A percentile compares a stretch with the other conserved stretches of the same genome.
Conservation (phyloP, 2,797 vertebrate species). For the Columba guinea region DNA sequence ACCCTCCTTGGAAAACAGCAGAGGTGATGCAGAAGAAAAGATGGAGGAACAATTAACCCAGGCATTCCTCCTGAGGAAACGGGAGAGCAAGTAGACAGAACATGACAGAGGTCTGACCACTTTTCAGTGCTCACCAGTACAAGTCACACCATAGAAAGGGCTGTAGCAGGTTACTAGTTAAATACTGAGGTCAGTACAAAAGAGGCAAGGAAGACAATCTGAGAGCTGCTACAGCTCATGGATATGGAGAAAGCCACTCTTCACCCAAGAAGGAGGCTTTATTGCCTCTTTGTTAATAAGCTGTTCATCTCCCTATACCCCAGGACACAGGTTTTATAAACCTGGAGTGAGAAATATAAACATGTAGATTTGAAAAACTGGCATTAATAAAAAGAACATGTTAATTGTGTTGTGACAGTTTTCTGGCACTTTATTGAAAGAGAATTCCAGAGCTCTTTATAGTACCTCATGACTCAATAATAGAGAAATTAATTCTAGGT, state of each 20-base stretch:
- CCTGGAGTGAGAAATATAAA: not conserved
- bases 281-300: not conserved
- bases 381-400: not conserved
- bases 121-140: not conserved
- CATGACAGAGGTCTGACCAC: not conserved
- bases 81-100: not conserved
- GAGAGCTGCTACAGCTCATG: not conserved
- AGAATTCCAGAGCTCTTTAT: not conserved
- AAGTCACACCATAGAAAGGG: not conserved
- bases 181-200: not conserved
- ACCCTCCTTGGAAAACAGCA: not conserved
- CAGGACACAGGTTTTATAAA: not conserved
- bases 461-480: not conserved
- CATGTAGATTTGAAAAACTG: not conserved
- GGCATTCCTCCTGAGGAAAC: not conserved
- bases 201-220: not conserved
- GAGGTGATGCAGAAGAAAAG: not conserved
- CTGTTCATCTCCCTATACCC: not conserved
- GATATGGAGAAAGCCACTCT: not conserved
- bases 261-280: not conserved
- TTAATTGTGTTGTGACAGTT: not conserved
- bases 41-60: not conserved
- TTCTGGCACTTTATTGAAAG: not conserved
- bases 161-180: not conserved
- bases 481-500: not conserved